These are phyloP conservation scores for Redunca redunca DNA, from an alignment of 2,113 vertebrate species.

Conservation along the genomic window DNA sequence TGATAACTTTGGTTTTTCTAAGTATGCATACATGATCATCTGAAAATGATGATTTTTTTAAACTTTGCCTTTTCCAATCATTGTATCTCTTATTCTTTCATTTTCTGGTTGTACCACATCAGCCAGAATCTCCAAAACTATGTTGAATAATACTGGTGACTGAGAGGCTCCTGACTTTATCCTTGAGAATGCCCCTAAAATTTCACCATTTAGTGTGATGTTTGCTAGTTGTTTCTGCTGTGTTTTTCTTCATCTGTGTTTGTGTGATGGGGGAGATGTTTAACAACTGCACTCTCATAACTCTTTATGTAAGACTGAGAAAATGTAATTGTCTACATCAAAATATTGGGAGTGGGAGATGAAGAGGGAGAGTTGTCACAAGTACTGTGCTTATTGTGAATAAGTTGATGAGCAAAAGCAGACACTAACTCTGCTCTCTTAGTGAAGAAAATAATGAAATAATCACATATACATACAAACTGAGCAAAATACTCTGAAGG, in stretches of 20 bases:
- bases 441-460: not conserved
- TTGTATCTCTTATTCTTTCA: not conserved
- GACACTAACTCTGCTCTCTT: not conserved
- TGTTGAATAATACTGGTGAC: not conserved
- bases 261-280: not conserved
- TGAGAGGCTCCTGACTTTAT: not conserved
- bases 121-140: not conserved
- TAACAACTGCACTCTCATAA: not conserved
- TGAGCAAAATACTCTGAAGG: not conserved
- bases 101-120: not conserved
- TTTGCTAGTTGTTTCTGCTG: not conserved
- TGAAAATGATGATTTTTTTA: not conserved
- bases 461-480: not conserved
- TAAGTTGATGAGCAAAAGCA: constrained; percentile 6
- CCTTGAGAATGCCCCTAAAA: not conserved
- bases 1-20: not conserved
- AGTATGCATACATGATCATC: not conserved
- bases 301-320: not conserved
- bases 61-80: not conserved
- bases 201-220: not conserved
- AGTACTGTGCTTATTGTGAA: not conserved
- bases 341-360: not conserved
- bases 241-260: not conserved
- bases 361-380: not conserved
- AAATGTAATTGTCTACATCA: not conserved